These are phyloP conservation scores for Diarsia mendica DNA, from an alignment of 2,888 invertebrate species.

Conservation along the genomic window DNA sequence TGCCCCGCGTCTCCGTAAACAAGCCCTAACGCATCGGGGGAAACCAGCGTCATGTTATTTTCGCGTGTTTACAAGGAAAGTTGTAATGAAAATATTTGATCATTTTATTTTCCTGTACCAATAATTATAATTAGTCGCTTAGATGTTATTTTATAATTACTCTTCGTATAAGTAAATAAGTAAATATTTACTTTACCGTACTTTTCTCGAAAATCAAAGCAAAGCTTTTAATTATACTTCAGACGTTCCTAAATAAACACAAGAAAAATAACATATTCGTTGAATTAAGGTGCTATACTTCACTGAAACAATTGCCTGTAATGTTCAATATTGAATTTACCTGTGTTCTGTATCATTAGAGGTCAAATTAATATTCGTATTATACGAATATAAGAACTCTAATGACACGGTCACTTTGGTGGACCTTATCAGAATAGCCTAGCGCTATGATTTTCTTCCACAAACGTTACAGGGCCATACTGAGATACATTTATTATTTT, in stretches of 20 bases:
- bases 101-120: not conserved
- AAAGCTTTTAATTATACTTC: slow-evolving; percentile 30
- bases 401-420: too few relatives aligned
- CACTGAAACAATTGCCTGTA: not conserved
- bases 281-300: not conserved
- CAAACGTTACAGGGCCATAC: too few relatives aligned
- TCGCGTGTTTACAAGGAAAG: not conserved
- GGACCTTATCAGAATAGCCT: too few relatives aligned
- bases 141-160: slow-evolving; percentile 19
- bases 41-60: not conserved
- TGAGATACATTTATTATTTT: too few relatives aligned
- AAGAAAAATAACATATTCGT: slow-evolving; percentile 16
- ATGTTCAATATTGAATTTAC: not conserved
- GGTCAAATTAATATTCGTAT: too few relatives aligned
- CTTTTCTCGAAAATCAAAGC: slow-evolving; percentile 15
- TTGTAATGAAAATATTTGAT: not conserved
- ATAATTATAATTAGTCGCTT: not conserved
- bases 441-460: too few relatives aligned
- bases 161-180: not conserved
- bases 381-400: too few relatives aligned
- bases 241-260: slow-evolving; percentile 19
- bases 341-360: too few relatives aligned
- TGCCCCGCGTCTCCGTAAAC: too few relatives aligned
- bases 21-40: not conserved
- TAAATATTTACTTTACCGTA: not conserved